Percentiles rank a stretch among this genome's conserved stretches.
phyloP scores from a whole-genome alignment of 2,888 invertebrate genomes.

The Chirona hameri region DNA sequence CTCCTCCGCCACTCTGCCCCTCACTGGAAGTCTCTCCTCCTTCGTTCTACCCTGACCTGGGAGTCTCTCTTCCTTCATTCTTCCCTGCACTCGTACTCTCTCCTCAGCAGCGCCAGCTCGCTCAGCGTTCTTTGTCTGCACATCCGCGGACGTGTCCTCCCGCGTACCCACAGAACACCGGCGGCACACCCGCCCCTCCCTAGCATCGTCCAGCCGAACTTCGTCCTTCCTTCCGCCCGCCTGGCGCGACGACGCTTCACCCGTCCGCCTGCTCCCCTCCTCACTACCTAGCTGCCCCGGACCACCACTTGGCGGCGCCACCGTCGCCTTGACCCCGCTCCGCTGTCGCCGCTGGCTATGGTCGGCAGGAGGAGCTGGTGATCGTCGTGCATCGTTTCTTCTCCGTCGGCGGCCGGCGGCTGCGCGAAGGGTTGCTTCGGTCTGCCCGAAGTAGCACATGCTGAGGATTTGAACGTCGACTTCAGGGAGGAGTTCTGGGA shows the following conservation, averaged over 20 bases:
- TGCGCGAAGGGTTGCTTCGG: background rate
- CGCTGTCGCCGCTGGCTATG: background rate
- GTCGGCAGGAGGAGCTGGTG: background rate
- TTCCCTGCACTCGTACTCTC: too few species aligned
- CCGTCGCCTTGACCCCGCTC: background rate
- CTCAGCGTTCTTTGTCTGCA: background rate
- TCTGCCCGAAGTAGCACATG: background rate
- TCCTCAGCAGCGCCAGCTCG: background rate
- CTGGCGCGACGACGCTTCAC: too few species aligned
- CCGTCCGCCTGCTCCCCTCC: too few species aligned
- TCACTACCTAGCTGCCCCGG: too few species aligned
- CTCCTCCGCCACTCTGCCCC: too few species aligned
- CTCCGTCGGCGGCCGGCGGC: background rate
- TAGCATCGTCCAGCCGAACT: background rate
- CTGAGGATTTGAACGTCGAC: background rate
- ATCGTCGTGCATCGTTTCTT: background rate
- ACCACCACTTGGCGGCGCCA: too few species aligned
- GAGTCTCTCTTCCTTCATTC: too few species aligned
- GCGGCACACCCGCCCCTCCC: background rate
- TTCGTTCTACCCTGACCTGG: too few species aligned
- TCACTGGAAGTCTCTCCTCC: too few species aligned
- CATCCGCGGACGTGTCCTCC: too few species aligned
- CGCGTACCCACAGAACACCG: background rate
- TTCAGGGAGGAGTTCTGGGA: background rate
- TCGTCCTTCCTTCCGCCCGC: too few species aligned